Evolutionary conservation across 2,888 invertebrate genomes (phyloP), one percentile per base, ranked within the genome.

Genomic region (Parnassius smintheus): DNA sequence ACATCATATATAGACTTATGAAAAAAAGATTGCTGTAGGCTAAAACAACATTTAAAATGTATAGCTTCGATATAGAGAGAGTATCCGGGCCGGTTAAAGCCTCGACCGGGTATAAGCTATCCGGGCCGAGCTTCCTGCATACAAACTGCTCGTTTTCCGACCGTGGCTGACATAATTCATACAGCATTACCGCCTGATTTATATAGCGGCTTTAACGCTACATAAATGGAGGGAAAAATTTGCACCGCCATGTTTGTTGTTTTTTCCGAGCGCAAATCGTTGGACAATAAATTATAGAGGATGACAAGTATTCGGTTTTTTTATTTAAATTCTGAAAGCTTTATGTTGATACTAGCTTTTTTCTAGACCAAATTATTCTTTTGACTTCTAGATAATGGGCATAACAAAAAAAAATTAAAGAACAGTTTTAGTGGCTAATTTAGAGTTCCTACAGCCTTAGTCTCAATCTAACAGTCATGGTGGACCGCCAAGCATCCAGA

Each of bases 131-230:
- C 64, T 68, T 69, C 55, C 72, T 69, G 84, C 77, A 85, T 85
- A 85, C 82, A 85, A 85, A 85, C 85, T 70, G 82, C 83, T 76
- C 68, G 75, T 83, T 83, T 83, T 78, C 78, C 78, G 76, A 70
- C 66, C 69, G 69, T 70, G 68, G 73, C 76, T 75, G 73, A 80
- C 83, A 85, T 84, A 83, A 80, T 80, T 85, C 84, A 84, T 76
- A 79, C 72, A 75, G 83, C 77, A 84, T 85, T 85, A 85, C 77
- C 76, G 71, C 61, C 77, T 84, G 84, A 84, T 85, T 85, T 85
- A 85, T 81, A 79, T 77, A 79, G 77, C 62, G 68, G 67, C 69
- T 71, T 68, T 65, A 45, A 42, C 60, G 56, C 59, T 57, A 56
- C 62, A 53, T 61, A 61, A 64, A 54, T 56, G 59, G 50, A 55